Percentiles rank a stretch among this genome's conserved stretches.
Conservation (phyloP, 2,113 vertebrate genomes). For the Cyprinodon variegatus region DNA sequence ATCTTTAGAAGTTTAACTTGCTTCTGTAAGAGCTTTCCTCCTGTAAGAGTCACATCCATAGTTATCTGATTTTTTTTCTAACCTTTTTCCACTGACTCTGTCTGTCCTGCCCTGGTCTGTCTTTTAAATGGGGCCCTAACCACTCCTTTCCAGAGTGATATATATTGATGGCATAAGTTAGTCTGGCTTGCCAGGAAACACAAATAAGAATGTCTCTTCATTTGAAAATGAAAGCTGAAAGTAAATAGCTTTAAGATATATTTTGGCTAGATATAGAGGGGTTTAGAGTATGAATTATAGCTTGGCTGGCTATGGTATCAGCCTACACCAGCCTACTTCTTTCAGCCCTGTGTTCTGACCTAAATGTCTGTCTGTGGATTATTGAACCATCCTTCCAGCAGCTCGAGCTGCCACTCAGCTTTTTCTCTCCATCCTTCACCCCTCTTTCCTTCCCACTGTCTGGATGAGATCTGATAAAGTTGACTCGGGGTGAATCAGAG, state of each 20-base stretch:
- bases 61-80: too few relatives aligned
- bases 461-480: constrained; percentile 61
- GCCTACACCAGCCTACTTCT: constrained; percentile 33
- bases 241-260: neutral
- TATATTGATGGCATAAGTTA: too few relatives aligned
- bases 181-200: too few relatives aligned
- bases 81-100: too few relatives aligned
- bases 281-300: constrained; percentile 41
- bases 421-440: constrained; percentile 48
- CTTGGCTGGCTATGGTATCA: constrained; percentile 32
- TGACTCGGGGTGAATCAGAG: constrained; percentile 37
- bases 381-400: constrained; percentile 63
- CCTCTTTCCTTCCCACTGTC: constrained; percentile 26
- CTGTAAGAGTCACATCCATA: too few relatives aligned
- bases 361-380: constrained; percentile 68
- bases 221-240: neutral
- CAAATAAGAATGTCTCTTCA: too few relatives aligned
- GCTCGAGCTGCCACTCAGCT: constrained; percentile 46
- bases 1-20: too few relatives aligned
- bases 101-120: too few relatives aligned
- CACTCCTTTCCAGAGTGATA: too few relatives aligned
- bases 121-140: too few relatives aligned
- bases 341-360: constrained; percentile 56
- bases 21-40: too few relatives aligned
- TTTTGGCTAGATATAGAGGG: neutral